These are phyloP conservation scores for Stenodera caucasica DNA, from an alignment of 2,888 invertebrate species.

Conservation along the genomic window DNA sequence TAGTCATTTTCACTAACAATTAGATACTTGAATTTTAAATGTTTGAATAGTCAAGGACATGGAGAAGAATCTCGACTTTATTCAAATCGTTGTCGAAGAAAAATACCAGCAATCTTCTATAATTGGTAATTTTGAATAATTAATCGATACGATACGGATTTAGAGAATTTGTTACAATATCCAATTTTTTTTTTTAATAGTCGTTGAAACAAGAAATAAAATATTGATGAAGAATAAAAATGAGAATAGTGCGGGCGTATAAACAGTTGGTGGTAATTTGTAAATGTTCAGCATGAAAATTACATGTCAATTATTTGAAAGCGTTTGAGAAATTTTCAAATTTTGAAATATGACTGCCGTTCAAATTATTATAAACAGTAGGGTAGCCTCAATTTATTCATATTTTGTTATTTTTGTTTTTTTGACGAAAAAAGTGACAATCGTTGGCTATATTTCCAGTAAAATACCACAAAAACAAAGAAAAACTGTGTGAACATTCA, in stretches of 20 bases:
- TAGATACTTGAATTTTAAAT: too few species aligned
- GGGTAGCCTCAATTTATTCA: background rate
- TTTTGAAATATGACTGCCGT: background rate
- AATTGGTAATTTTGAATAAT: background rate
- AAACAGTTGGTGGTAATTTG: conserved; percentile 4
- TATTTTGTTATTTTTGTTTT: background rate
- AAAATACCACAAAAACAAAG: background rate
- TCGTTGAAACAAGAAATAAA: too few species aligned
- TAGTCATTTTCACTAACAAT: too few species aligned
- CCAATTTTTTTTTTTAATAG: too few species aligned
- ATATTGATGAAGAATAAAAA: too few species aligned
- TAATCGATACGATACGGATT: background rate
- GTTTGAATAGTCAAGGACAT: background rate
- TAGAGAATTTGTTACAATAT: too few species aligned
- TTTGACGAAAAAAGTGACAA: background rate
- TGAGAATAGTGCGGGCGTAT: background rate
- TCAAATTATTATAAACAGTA: background rate
- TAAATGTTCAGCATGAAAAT: conserved; percentile 3
- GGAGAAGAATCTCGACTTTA: background rate
- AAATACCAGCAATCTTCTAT: background rate
- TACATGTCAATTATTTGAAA: conserved; percentile 3
- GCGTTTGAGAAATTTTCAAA: background rate
- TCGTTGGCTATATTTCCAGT: background rate
- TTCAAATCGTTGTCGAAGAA: too few species aligned
- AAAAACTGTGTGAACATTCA: conserved; percentile 26